Conservation (phyloP, 2,888 invertebrate species). For the Cheilosia variabilis region DNA sequence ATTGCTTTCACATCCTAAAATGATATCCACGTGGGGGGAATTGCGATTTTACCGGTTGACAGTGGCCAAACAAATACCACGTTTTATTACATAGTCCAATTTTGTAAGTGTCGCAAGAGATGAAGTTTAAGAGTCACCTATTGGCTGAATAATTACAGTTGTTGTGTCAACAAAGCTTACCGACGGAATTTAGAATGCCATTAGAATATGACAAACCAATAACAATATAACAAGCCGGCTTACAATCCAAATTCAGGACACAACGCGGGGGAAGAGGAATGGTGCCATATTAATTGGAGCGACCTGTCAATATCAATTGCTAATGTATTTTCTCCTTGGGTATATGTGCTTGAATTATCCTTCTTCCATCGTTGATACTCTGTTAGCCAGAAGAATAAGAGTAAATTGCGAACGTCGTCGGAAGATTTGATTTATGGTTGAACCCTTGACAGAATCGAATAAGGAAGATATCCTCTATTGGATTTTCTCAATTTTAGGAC, state of each 20-base stretch:
- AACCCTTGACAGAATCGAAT: conserved; percentile 32
- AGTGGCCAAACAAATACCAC: neutral
- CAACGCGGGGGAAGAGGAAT: neutral
- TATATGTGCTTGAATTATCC: conserved; percentile 20
- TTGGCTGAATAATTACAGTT: neutral
- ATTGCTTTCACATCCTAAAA: conserved; percentile 37
- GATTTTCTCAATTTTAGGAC: conserved; percentile 13
- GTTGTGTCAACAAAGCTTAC: neutral
- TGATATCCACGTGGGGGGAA: conserved; percentile 23
- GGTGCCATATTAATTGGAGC: conserved; percentile 24
- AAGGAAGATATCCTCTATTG: conserved; percentile 23
- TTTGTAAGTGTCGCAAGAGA: conserved; percentile 21
- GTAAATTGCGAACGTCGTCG: conserved; percentile 49
- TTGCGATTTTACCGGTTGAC: conserved; percentile 25
- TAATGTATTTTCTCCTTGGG: conserved; percentile 25
- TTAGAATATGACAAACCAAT: conserved; percentile 37
- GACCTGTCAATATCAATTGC: conserved; percentile 42
- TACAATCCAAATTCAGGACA: neutral
- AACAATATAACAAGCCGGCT: conserved; percentile 14
- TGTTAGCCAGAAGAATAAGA: conserved; percentile 37
- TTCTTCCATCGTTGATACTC: neutral
- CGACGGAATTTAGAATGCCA: no score
- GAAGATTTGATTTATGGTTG: conserved; percentile 52
- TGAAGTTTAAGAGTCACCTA: neutral
- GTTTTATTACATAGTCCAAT: conserved; percentile 9